Evolutionary conservation across 2,113 vertebrate species (phyloP).

Genomic region (Bagarius yarrelli): DNA sequence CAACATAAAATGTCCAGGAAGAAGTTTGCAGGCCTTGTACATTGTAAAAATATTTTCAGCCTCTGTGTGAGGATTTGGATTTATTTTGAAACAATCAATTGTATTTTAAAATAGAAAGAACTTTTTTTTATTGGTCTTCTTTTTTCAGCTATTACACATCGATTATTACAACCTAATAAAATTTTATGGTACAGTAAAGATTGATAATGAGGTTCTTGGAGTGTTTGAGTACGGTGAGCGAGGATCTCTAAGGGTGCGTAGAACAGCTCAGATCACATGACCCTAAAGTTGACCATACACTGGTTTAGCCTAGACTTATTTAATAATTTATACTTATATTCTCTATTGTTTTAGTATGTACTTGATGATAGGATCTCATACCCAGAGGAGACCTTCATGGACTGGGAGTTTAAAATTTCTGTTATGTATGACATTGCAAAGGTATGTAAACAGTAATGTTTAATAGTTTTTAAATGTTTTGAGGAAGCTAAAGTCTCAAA

Average conservation of each 20-base stretch:
- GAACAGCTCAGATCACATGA: background rate
- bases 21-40: background rate
- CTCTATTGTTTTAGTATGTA: conserved; percentile 76
- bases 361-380: conserved; percentile 93
- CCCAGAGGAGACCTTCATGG: conserved; percentile 95
- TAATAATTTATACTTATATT: background rate
- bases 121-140: background rate
- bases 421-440: conserved; percentile 97
- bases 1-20: background rate
- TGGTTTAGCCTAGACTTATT: background rate
- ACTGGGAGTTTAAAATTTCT: conserved; percentile 98
- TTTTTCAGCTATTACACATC: conserved; percentile 81
- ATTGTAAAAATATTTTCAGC: background rate
- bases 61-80: background rate
- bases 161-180: conserved; percentile 97
- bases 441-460: conserved; percentile 64
- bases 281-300: background rate
- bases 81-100: background rate
- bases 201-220: conserved; percentile 81
- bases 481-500: background rate
- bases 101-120: background rate
- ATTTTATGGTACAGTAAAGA: conserved; percentile 95
- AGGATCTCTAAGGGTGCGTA: conserved; percentile 86
- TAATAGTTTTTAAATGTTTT: background rate
- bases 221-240: conserved; percentile 93